Conservation (phyloP, 2,797 vertebrate genomes). For the Coranthus polyacanthus region DNA sequence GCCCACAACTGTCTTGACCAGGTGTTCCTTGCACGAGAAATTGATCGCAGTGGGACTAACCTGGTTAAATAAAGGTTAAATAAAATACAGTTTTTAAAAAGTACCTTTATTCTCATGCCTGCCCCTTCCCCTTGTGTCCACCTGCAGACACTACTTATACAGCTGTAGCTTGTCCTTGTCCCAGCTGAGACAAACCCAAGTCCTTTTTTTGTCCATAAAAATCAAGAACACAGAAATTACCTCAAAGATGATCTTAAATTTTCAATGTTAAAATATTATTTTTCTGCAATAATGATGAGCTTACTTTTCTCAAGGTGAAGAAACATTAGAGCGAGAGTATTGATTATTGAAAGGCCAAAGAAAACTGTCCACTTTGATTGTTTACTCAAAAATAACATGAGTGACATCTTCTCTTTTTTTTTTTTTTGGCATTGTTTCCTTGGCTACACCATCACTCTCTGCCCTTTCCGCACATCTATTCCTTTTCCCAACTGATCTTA, state of each 20-base stretch:
- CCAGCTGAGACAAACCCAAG: neutral
- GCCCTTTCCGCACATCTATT: slow-evolving; percentile 1
- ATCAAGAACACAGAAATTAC: too few relatives aligned
- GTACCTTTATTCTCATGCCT: slow-evolving; percentile 23
- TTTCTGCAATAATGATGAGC: too few relatives aligned
- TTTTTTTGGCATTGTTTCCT: neutral
- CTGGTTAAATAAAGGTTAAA: slow-evolving; percentile 74
- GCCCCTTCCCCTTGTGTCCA: slow-evolving; percentile 5
- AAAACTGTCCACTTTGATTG: neutral
- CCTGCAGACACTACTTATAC: slow-evolving; percentile 1
- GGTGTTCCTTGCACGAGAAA: slow-evolving; percentile 53
- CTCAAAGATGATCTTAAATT: neutral
- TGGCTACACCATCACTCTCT: neutral
- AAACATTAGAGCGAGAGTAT: neutral
- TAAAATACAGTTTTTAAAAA: slow-evolving; percentile 39
- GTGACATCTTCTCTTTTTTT: neutral
- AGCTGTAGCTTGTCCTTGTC: neutral
- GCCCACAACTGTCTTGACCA: slow-evolving; percentile 50
- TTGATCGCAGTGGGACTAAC: slow-evolving; percentile 69
- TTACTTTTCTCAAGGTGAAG: neutral
- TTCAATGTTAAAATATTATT: slow-evolving; percentile 1
- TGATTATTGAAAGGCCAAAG: too few relatives aligned
- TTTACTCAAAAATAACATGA: neutral
- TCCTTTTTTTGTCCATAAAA: neutral
- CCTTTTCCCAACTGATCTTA: slow-evolving; percentile 39